Percentiles rank a stretch among this genome's conserved stretches.
Conservation (phyloP, 2,113 vertebrate species). For the Leptobrachium leishanense region DNA sequence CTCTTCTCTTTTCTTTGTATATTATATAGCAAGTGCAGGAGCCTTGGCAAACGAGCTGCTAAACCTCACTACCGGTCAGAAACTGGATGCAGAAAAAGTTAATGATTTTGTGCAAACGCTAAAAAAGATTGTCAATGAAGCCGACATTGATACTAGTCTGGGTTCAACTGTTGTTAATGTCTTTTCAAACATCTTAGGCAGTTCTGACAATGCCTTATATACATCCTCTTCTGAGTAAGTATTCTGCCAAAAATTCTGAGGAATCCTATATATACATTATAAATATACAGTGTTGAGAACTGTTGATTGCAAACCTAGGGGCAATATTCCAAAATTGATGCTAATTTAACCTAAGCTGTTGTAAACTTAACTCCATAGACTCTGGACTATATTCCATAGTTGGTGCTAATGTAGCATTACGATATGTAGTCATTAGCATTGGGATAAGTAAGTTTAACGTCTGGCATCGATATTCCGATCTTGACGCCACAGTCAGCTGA, state of each 20-base stretch:
- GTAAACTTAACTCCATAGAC: no score
- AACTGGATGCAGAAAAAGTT: constrained; percentile 78
- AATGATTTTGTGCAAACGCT: constrained; percentile 83
- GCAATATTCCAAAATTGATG: no score
- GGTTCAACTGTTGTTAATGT: constrained; percentile 85
- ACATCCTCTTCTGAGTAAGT: constrained; percentile 82
- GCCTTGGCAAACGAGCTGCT: constrained; percentile 83
- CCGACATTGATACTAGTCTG: constrained; percentile 80
- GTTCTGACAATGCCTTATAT: constrained; percentile 73
- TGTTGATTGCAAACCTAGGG: no score
- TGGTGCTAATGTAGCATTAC: no score
- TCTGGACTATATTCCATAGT: no score
- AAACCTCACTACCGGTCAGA: constrained; percentile 74
- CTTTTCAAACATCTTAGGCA: constrained; percentile 92
- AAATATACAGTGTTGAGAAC: no score
- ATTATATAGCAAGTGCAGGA: constrained; percentile 75
- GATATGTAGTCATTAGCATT: no score
- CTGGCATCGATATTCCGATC: no score
- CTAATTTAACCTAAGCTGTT: no score
- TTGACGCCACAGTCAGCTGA: no score
- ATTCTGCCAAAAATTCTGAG: constrained; percentile 5
- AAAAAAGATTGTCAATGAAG: constrained; percentile 82
- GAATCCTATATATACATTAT: no score
- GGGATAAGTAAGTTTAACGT: no score
- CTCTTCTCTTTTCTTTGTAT: background rate